Base-by-base conservation (phyloP, 2,797 vertebrate genomes). In the Halcyon smyrnensis region DNA sequence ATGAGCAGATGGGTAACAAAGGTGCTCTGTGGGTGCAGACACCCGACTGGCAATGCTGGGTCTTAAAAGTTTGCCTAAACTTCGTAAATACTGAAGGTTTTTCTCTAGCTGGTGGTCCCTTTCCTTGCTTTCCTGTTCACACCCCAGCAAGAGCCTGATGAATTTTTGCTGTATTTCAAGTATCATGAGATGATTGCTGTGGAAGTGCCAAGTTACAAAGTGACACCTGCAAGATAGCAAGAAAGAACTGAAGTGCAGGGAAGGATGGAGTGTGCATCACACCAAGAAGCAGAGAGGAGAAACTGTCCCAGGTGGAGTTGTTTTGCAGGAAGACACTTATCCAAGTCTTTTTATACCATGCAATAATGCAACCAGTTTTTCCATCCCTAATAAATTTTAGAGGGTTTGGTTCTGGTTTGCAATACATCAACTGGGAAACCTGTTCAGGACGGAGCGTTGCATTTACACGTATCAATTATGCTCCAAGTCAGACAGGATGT, bases 321-420 rank as follows among this genome's bases (percentile, higher is more conserved):
- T 90, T 96, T 73, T 73, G 90, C 83, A 81, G 60, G 21, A n/a
- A 43, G 63, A 15, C 76, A 16, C 27, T 41, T 70, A 37, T 34
- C 94, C 83, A 84, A 51, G 82, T 11, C 84, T 82, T 79, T 8
- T 6, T 51, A 27, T 17, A 28, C 75, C 10, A 0, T 32, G 94
- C 84, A 91, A 18, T 39, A 80, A 30, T 64, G 46, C 83, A 96
- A 96, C 94, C 96, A 84, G 87, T 75, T 95, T 80, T 96, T 83
- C 90, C 87, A 41, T 89, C 77, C 75, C 81, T 41, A 24, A 79
- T 89, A 92, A 64, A 88, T 78, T 83, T 87, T 71, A 1, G 28
- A 95, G 87, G 96, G 91, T 88, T 96, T 93, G 94, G 69, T 83
- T 81, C 92, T 95, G 87, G 80, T 83, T 85, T 92, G 80, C 81